Percentiles rank a stretch among this genome's conserved stretches.
These are phyloP conservation scores for Vesta saturnalis DNA, from an alignment of 2,888 invertebrate species.

Conservation along the genomic window DNA sequence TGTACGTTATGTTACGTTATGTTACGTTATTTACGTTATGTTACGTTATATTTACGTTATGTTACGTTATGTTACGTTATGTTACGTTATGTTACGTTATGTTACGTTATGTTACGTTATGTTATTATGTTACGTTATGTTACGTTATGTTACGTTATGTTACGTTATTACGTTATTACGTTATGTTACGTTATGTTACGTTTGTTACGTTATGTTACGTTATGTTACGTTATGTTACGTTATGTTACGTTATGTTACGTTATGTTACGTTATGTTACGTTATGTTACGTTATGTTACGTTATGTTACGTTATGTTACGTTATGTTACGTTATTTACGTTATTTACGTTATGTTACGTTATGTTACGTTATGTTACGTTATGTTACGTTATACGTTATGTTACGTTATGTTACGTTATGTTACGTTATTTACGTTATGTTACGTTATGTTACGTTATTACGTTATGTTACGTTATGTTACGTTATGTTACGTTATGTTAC, in stretches of 20 bases:
- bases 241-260: constrained; percentile 1
- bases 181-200: not conserved
- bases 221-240: constrained; percentile 4
- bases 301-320: not conserved
- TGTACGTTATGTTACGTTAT: no score
- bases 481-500: not conserved
- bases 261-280: not conserved
- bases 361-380: not conserved
- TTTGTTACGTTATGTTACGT: not conserved
- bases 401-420: no score
- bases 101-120: constrained; percentile 1
- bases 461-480: not conserved
- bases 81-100: not conserved
- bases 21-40: no score
- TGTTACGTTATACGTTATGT: no score
- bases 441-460: not conserved
- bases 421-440: no score
- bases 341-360: no score
- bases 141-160: not conserved
- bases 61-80: no score
- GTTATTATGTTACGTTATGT: no score
- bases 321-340: no score
- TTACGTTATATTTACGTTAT: no score
- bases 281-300: not conserved
- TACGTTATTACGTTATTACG: not conserved